Evolutionary conservation across 1,140 invertebrate species (phyloP).

Genomic region (Idris sp.): DNA sequence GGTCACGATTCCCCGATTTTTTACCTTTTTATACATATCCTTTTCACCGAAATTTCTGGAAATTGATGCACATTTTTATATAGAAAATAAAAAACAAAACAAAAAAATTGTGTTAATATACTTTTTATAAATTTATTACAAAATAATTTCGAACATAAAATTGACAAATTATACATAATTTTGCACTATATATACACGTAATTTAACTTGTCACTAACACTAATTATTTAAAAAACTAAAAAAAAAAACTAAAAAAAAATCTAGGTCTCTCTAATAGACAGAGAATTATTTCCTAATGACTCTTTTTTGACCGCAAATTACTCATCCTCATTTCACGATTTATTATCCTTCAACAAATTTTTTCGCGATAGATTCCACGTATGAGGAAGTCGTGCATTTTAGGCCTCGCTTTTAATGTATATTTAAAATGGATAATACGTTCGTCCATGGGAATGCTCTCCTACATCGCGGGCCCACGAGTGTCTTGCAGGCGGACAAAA

Average conservation of each 20-base stretch:
- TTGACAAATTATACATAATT: too few relatives aligned
- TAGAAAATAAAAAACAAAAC: too few relatives aligned
- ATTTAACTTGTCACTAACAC: background rate
- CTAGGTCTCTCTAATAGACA: background rate
- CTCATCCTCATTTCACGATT: slow-evolving; percentile 17
- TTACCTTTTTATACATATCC: too few relatives aligned
- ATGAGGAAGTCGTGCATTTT: slow-evolving; percentile 39
- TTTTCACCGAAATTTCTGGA: too few relatives aligned
- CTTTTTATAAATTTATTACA: too few relatives aligned
- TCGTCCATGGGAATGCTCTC: slow-evolving; percentile 60
- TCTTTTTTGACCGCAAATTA: slow-evolving; percentile 9
- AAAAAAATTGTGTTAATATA: too few relatives aligned
- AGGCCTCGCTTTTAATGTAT: slow-evolving; percentile 21
- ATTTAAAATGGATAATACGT: slow-evolving; percentile 38
- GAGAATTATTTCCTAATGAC: slow-evolving; percentile 10
- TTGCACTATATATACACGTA: too few relatives aligned
- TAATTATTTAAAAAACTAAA: slow-evolving; percentile 23
- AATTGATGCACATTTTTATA: too few relatives aligned
- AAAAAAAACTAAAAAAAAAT: background rate
- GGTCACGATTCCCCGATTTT: too few relatives aligned
- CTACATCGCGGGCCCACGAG: slow-evolving; percentile 53
- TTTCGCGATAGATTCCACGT: slow-evolving; percentile 25
- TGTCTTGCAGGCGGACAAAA: slow-evolving; percentile 48
- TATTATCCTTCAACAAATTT: slow-evolving; percentile 12
- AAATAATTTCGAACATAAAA: too few relatives aligned